These are phyloP conservation scores for Branchinecta lynchi DNA, from an alignment of 1,140 invertebrate genomes.

Conservation along the genomic window DNA sequence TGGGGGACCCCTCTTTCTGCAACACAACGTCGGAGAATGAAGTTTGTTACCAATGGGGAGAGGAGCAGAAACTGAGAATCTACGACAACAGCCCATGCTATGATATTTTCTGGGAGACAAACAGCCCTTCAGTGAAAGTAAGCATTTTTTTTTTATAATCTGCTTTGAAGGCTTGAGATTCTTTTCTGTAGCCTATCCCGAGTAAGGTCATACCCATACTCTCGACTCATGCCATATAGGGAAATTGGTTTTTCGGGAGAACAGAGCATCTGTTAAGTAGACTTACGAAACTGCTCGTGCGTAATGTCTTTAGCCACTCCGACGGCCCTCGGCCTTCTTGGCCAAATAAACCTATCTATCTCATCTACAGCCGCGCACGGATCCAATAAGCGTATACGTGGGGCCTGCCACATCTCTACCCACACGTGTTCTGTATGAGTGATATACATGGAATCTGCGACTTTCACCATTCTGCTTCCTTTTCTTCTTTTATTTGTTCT, in stretches of 20 bases:
- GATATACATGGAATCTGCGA: too few species aligned
- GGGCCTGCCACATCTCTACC: too few species aligned
- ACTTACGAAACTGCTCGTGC: not conserved
- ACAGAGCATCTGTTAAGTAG: not conserved
- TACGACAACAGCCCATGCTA: not conserved
- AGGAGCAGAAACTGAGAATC: not conserved
- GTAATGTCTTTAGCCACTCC: not conserved
- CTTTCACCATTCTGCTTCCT: too few species aligned
- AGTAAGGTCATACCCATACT: not conserved
- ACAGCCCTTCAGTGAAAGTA: not conserved
- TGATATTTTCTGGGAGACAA: not conserved
- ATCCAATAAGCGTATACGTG: too few species aligned
- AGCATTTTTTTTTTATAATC: not conserved
- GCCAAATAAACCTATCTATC: too few species aligned
- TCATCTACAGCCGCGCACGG: too few species aligned
- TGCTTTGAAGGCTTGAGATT: not conserved
- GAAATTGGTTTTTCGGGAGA: not conserved
- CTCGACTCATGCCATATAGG: not conserved
- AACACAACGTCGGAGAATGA: not conserved
- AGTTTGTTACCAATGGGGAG: not conserved
- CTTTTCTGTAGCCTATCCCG: not conserved
- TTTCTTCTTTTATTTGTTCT: too few species aligned
- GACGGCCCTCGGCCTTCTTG: too few species aligned
- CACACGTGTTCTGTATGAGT: too few species aligned
- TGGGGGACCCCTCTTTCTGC: not conserved